These are phyloP conservation scores for Paedocypris micromegethes DNA, from an alignment of 2,797 vertebrate genomes.

Conservation along the genomic window DNA sequence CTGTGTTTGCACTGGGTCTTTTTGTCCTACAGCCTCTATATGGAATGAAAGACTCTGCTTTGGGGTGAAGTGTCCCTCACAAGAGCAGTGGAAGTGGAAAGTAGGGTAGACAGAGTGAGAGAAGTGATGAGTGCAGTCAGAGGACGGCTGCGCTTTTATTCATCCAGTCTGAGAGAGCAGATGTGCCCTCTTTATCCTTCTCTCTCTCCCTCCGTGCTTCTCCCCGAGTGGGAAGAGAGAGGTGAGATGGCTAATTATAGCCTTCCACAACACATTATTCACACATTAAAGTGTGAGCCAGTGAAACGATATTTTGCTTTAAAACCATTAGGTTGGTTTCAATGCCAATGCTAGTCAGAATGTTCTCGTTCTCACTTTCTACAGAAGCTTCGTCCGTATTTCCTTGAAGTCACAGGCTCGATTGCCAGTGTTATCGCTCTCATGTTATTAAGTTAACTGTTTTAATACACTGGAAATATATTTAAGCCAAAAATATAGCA, in stretches of 20 bases:
- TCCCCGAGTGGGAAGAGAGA: slow-evolving; percentile 7
- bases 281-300: slow-evolving; percentile 19
- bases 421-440: slow-evolving; percentile 19
- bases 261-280: slow-evolving; percentile 30
- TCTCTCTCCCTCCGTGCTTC: neutral
- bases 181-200: neutral
- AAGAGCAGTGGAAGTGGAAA: neutral
- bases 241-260: slow-evolving; percentile 32
- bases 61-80: neutral
- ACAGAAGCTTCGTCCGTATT: slow-evolving; percentile 9
- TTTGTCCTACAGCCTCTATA: neutral
- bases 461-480: neutral
- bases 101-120: neutral
- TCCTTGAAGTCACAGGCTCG: neutral
- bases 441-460: slow-evolving; percentile 12
- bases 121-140: neutral
- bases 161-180: neutral
- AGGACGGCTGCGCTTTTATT: slow-evolving; percentile 3
- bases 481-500: no score
- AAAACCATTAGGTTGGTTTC: slow-evolving; percentile 17
- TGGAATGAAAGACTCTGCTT: neutral
- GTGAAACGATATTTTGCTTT: slow-evolving; percentile 17
- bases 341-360: slow-evolving; percentile 11
- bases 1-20: neutral
- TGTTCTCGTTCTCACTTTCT: slow-evolving; percentile 39